Evolutionary conservation across 2,797 vertebrate genomes (phyloP).

Genomic region (Enteromius thamalakanensis): DNA sequence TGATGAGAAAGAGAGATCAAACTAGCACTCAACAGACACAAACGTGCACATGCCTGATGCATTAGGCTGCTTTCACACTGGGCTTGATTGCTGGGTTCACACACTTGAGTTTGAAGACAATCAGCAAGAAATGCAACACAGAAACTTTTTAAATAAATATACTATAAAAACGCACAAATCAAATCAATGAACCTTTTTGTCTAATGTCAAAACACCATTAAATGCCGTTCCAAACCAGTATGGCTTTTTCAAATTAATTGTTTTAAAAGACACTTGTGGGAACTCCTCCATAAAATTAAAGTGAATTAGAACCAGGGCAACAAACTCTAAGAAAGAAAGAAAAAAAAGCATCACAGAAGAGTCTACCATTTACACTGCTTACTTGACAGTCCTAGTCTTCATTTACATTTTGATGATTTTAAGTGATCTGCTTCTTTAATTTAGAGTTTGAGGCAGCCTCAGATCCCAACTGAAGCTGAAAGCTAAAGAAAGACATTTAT

Average conservation of each 20-base stretch:
- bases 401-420: background rate
- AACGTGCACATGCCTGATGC: background rate
- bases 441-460: background rate
- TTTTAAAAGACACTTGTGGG: background rate
- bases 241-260: background rate
- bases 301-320: background rate
- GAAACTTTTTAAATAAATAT: background rate
- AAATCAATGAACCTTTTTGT: background rate
- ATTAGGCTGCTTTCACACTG: constrained; percentile 10
- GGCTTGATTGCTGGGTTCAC: background rate
- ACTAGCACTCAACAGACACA: constrained; percentile 13
- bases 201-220: background rate
- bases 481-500: constrained; percentile 14
- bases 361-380: background rate
- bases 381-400: background rate
- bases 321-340: background rate
- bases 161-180: background rate
- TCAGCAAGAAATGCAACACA: background rate
- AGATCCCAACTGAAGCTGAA: constrained; percentile 8
- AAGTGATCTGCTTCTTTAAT: constrained; percentile 4
- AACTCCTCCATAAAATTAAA: background rate
- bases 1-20: constrained; percentile 40
- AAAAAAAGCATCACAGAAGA: background rate
- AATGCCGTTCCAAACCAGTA: background rate
- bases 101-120: background rate